Conservation (phyloP, 2,113 vertebrate species). For the Pachycephala philippinensis region DNA sequence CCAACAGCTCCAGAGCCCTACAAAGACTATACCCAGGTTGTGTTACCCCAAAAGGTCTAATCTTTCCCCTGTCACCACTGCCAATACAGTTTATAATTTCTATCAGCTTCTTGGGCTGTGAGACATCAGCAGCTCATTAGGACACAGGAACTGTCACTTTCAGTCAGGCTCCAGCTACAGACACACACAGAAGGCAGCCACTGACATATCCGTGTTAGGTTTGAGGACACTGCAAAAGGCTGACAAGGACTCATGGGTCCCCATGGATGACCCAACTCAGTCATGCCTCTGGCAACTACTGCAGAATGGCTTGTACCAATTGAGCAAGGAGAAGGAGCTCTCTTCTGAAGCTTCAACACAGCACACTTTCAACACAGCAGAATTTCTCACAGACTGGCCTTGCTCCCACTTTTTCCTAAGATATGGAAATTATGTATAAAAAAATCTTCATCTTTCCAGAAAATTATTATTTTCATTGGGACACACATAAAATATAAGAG, state of each 20-base stretch:
- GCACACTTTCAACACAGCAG: background rate
- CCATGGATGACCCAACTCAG: background rate
- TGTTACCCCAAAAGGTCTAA: background rate
- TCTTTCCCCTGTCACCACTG: background rate
- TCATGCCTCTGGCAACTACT: background rate
- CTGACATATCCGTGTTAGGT: accelerated
- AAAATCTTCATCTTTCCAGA: background rate
- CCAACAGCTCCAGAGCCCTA: background rate
- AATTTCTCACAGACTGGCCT: background rate
- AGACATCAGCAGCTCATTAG: background rate
- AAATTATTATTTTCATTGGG: background rate
- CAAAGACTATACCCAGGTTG: background rate
- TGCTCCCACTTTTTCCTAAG: background rate
- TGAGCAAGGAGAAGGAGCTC: background rate
- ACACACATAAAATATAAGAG: background rate
- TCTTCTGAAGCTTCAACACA: background rate
- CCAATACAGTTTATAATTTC: background rate
- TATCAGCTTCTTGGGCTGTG: background rate
- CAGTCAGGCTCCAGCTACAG: background rate
- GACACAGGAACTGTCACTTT: background rate
- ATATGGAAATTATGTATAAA: background rate
- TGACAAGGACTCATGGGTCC: background rate
- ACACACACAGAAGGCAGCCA: accelerated
- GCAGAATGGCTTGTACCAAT: background rate
- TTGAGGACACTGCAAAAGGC: background rate